Evolutionary conservation across 2,113 vertebrate genomes (phyloP), one percentile per base, ranked within the genome.

Genomic region (Cheilinus undulatus): DNA sequence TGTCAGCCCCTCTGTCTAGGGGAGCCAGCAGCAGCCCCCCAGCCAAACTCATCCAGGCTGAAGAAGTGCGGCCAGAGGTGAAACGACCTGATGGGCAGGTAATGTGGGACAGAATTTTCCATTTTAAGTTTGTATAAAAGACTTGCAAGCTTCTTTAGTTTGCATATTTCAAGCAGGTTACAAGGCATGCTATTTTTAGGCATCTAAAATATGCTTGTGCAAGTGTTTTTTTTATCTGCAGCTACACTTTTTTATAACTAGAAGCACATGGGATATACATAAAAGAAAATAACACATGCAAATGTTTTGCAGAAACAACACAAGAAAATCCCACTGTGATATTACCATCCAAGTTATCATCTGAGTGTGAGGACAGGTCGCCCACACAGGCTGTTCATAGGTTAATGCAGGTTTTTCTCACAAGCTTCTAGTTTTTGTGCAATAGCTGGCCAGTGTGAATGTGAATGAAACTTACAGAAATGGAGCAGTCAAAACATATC

Each of bases 51-150:
- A 26, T 71, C 26, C 87, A 76, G 46, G 11, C 76, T 22, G 90
- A 91, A 54, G 90, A 92, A 8, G 40, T 85, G 59, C 71, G 86
- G 34, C 65, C 69, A 6, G 91, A 91, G 50, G 68, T 82, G 38
- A 92, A 86, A 50, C 72, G 91, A 12, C 61, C 70, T 0, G 90
- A 91, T 15, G 76, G 68, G 48, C 91, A 92, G 90, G 91, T 92
- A 86, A 8, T 24, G 27, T 19, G 26, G 23, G 51, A 3, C 15
- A 46, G 45, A 3, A 7, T 36, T n/a, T 36, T 62, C 50, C 1
- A 46, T 24, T 12, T 36, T 2, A 42, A 24, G 14, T 46, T 28
- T 59, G 11, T 19, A 15, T 69, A 52, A 11, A 34, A n/a, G 8
- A 42, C 13, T 24, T 28, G 9, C 14, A 46, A 4, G 38, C 8